Percentiles rank a stretch among this genome's conserved stretches.
phyloP scores from a whole-genome alignment of 1,140 invertebrate species.

The Globodera ellingtonae region DNA sequence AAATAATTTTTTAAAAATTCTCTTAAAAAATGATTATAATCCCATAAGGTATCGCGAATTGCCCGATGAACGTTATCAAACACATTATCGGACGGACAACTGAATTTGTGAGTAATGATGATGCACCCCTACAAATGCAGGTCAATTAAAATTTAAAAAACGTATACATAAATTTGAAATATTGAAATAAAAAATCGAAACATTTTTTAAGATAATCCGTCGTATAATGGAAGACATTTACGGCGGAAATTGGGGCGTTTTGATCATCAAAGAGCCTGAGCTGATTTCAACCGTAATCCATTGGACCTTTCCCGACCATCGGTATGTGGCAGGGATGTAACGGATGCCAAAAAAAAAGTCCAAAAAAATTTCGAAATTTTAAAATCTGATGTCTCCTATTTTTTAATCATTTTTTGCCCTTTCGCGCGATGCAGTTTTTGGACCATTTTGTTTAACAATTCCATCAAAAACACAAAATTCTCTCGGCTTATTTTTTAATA shows the following conservation, averaged over 20 bases:
- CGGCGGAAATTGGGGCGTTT: constrained; percentile 62
- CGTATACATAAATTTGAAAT: constrained; percentile 1
- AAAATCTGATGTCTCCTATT: no score
- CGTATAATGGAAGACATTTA: constrained; percentile 64
- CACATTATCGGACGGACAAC: constrained; percentile 44
- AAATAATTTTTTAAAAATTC: neutral
- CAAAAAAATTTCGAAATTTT: no score
- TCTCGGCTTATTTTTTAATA: no score
- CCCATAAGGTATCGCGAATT: constrained; percentile 30
- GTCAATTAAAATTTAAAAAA: neutral
- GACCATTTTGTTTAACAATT: no score
- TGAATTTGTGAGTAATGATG: constrained; percentile 15
- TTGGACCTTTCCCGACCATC: constrained; percentile 63
- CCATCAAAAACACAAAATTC: no score
- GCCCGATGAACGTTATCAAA: constrained; percentile 48
- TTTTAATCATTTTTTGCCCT: no score
- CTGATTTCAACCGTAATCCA: constrained; percentile 58
- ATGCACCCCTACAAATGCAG: constrained; percentile 35
- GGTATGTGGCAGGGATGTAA: neutral
- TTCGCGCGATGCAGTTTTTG: no score
- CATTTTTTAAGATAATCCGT: constrained; percentile 53
- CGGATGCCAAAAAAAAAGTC: no score
- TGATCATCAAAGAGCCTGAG: constrained; percentile 53
- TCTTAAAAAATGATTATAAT: no score
- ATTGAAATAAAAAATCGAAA: no score